Percentiles rank a stretch among this genome's conserved stretches.
Evolutionary conservation across 2,113 vertebrate species (phyloP).

Genomic region (Oryctolagus cuniculus): DNA sequence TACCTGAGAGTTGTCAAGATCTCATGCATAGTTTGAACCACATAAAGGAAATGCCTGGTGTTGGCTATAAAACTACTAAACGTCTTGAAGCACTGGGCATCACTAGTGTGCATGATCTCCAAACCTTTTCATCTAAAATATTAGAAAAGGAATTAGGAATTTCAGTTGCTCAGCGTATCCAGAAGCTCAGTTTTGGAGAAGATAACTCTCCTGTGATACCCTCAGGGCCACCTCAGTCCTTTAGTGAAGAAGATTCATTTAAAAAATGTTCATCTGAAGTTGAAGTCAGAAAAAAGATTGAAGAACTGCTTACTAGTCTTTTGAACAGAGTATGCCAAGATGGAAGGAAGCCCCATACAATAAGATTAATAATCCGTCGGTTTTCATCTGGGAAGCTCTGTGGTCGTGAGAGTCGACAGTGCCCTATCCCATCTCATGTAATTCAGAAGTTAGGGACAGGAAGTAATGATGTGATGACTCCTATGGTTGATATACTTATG

Average conservation of each 20-base stretch:
- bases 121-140: conserved; percentile 85
- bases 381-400: conserved; percentile 87
- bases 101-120: conserved; percentile 88
- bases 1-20: conserved; percentile 89
- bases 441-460: conserved; percentile 91
- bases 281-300: conserved; percentile 90
- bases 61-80: conserved; percentile 91
- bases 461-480: conserved; percentile 81
- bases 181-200: conserved; percentile 90
- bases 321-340: conserved; percentile 92
- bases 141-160: conserved; percentile 91
- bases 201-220: conserved; percentile 91
- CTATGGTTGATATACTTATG: conserved; percentile 90
- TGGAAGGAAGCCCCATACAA: conserved; percentile 92
- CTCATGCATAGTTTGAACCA: conserved; percentile 87
- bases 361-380: conserved; percentile 90
- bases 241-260: conserved; percentile 96
- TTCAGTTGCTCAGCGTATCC: conserved; percentile 88
- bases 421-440: conserved; percentile 90
- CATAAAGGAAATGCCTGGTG: conserved; percentile 92
- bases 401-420: conserved; percentile 93
- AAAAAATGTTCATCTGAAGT: conserved; percentile 91
- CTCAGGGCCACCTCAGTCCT: conserved; percentile 93
- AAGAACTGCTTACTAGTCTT: conserved; percentile 90
- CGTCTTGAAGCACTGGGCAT: conserved; percentile 91